Conservation (phyloP, 2,888 invertebrate species). For the Hirtodrosophila trivittata region DNA sequence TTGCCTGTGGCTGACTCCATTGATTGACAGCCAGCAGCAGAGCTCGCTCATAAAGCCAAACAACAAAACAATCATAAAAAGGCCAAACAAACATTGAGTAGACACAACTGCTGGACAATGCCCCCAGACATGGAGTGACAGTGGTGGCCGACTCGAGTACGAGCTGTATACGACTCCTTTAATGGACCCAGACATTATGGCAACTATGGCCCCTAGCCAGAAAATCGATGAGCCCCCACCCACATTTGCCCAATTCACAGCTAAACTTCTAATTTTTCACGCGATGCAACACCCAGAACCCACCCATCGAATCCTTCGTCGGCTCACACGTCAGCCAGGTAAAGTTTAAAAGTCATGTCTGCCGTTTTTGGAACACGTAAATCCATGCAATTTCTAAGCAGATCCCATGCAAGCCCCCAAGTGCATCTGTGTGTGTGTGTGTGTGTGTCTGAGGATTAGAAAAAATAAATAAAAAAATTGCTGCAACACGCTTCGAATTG, state of each 20-base stretch:
- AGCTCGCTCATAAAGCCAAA: slow-evolving; percentile 37
- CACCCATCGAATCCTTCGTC: neutral
- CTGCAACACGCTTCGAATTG: slow-evolving; percentile 36
- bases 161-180: slow-evolving; percentile 30
- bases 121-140: slow-evolving; percentile 14
- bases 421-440: neutral
- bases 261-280: slow-evolving; percentile 51
- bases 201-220: slow-evolving; percentile 8
- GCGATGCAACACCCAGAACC: slow-evolving; percentile 30
- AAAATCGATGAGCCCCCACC: slow-evolving; percentile 55
- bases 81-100: slow-evolving; percentile 36
- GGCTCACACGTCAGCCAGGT: neutral
- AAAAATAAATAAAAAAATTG: slow-evolving; percentile 16
- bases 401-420: neutral
- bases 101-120: slow-evolving; percentile 23
- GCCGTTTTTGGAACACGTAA: slow-evolving; percentile 41
- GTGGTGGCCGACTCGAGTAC: slow-evolving; percentile 7
- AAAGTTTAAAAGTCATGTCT: slow-evolving; percentile 58
- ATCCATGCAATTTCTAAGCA: slow-evolving; percentile 26
- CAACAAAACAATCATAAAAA: slow-evolving; percentile 57
- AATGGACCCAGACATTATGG: slow-evolving; percentile 38
- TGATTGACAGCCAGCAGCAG: slow-evolving; percentile 26
- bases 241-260: slow-evolving; percentile 34
- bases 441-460: no score
- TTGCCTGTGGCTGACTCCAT: slow-evolving; percentile 29